Evolutionary conservation across 2,113 vertebrate species (phyloP).

Genomic region (Bos indicus): DNA sequence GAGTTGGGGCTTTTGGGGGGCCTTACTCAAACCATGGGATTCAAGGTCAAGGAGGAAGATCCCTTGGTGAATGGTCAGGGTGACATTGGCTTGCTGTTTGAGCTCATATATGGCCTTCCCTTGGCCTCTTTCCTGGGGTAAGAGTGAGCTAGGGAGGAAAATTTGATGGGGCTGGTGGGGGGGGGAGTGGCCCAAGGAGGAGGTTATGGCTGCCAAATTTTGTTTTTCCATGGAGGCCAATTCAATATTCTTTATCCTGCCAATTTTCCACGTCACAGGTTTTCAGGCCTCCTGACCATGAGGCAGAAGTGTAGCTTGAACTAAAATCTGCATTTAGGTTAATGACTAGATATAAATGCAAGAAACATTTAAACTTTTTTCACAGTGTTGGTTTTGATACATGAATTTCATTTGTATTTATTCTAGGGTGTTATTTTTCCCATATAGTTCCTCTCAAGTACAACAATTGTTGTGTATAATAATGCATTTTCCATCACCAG

Average conservation of each 20-base stretch:
- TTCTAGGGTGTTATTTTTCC: constrained; percentile 72
- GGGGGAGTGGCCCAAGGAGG: neutral
- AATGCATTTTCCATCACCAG: constrained; percentile 67
- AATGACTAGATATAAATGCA: constrained; percentile 79
- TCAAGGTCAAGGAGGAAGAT: neutral
- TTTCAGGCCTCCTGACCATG: constrained; percentile 74
- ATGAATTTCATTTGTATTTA: constrained; percentile 79
- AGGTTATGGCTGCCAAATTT: constrained; percentile 65
- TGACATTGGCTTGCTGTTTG: neutral
- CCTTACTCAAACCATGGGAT: neutral
- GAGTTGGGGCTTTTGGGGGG: too few species aligned
- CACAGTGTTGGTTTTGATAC: constrained; percentile 78
- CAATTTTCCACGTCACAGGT: constrained; percentile 74
- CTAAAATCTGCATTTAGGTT: constrained; percentile 78
- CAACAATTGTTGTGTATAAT: constrained; percentile 71
- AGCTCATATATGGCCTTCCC: neutral
- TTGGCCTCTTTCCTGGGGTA: neutral
- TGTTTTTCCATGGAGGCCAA: constrained; percentile 67
- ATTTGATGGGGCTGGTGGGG: neutral
- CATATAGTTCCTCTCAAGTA: constrained; percentile 72
- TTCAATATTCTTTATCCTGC: constrained; percentile 74
- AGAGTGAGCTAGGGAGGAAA: neutral
- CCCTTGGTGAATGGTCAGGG: neutral
- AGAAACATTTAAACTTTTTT: constrained; percentile 77
- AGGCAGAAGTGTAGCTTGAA: constrained; percentile 69